Percentiles rank a stretch among this genome's conserved stretches.
Conservation (phyloP, 2,888 invertebrate species). For the Leptura quadrifasciata region DNA sequence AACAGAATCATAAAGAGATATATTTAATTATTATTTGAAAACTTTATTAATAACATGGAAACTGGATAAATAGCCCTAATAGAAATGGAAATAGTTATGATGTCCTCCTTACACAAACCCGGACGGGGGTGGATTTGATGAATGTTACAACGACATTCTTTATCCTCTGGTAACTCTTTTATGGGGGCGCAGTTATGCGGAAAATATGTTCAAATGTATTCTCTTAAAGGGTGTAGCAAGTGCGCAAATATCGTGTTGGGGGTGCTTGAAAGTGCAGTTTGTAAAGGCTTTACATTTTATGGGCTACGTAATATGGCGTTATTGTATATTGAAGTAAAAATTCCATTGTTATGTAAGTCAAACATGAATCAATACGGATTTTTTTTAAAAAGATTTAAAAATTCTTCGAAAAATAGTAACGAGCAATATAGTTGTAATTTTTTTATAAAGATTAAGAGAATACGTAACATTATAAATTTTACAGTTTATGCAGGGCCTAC, state of each 20-base stretch:
- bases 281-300: background rate
- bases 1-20: too few species aligned
- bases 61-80: background rate
- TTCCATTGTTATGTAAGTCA: background rate
- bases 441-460: too few species aligned
- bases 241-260: constrained; percentile 39
- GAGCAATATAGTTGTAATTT: too few species aligned
- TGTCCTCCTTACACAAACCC: constrained; percentile 5
- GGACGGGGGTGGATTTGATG: constrained; percentile 36
- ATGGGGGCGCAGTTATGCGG: constrained; percentile 59
- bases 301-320: background rate
- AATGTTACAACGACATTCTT: constrained; percentile 43
- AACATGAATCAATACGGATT: too few species aligned
- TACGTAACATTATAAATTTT: too few species aligned
- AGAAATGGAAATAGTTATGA: background rate
- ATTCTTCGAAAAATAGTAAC: too few species aligned
- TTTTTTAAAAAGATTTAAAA: too few species aligned
- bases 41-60: background rate
- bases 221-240: constrained; percentile 50
- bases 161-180: constrained; percentile 57
- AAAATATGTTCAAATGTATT: constrained; percentile 66
- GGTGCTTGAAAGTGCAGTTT: constrained; percentile 4
- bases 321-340: background rate
- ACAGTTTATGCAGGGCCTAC: too few species aligned
- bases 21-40: background rate